Base-by-base conservation (phyloP, 2,888 invertebrate species). In the Zygothrica quintamaculata region DNA sequence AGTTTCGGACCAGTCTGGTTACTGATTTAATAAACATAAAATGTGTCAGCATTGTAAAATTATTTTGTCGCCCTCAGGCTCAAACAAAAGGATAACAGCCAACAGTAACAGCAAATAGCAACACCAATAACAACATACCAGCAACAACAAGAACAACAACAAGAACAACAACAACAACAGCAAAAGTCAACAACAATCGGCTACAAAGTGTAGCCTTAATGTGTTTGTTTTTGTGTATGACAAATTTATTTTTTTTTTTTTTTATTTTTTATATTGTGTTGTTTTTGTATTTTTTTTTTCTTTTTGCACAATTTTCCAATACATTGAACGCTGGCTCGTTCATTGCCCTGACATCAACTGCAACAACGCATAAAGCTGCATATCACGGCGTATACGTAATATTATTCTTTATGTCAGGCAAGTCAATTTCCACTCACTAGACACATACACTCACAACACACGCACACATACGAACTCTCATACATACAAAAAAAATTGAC, bases 21-120 rank as follows among this genome's bases (percentile, higher is more conserved):
- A 62, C 76, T 77, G 77, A 86, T 86, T 82, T 84, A 82, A 82
- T 82, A 86, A 84, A 80, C 84, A 82, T 84, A 84, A 82, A 86
- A 84, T 86, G 84, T 86, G 87, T 80, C 81, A 84, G 84, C 62
- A 75, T 73, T 86, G 80, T 82, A 82, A 81, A 81, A 81, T 81
- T 81, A 81, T 85, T 81, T 82, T 69, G 84, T 79, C 84, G 84
- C 71, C 79, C 64, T 69, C 48, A 34, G 56, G 65, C 65, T 29
- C 53, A 78, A 69, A 70, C 79, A 81, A 65, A n/a, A 61, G 44
- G 18, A 22, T 5, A 22, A 22, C 29, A 29, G 29, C 29, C 9
- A 1, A 9, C 29, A 29, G 29, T 9, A 29, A 29, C 29, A 29
- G 29, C 29, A 5, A 44, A 39, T 42, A 50, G 29, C 61, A 60